phyloP scores from a whole-genome alignment of 2,888 invertebrate species.

The Xestia xanthographa region DNA sequence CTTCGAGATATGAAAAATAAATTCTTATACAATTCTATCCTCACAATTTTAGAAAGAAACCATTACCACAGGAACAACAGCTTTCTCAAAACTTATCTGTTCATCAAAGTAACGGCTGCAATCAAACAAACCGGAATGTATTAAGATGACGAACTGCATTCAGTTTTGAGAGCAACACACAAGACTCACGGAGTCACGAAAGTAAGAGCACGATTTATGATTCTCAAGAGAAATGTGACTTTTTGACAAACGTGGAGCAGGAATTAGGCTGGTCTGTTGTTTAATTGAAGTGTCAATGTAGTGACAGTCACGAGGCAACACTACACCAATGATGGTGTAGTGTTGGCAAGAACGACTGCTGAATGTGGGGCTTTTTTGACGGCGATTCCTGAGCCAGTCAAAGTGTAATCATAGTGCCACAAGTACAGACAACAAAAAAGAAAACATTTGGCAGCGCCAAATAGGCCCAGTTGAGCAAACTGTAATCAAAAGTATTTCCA shows the following conservation, averaged over 20 bases:
- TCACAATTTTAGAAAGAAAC: constrained; percentile 52
- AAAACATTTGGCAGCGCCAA: too few species aligned
- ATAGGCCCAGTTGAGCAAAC: too few species aligned
- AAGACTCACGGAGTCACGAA: constrained; percentile 75
- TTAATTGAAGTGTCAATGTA: constrained; percentile 30
- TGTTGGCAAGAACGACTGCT: background rate
- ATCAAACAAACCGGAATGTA: constrained; percentile 76
- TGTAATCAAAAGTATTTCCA: too few species aligned
- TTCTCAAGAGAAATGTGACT: constrained; percentile 33
- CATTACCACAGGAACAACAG: constrained; percentile 53
- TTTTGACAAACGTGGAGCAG: constrained; percentile 54
- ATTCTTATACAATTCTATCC: constrained; percentile 17
- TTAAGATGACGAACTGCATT: constrained; percentile 73
- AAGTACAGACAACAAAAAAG: background rate
- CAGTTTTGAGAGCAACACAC: constrained; percentile 68
- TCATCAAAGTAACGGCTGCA: constrained; percentile 72
- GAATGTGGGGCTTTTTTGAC: background rate
- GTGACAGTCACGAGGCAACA: background rate
- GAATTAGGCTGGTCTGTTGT: constrained; percentile 29
- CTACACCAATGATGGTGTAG: too few species aligned
- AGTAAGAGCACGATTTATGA: constrained; percentile 70
- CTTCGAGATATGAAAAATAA: background rate
- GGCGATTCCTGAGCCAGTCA: background rate
- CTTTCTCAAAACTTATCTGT: constrained; percentile 70
- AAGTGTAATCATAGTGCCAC: background rate